phyloP scores from a whole-genome alignment of 2,888 invertebrate species.

The Lochmaea crataegi region DNA sequence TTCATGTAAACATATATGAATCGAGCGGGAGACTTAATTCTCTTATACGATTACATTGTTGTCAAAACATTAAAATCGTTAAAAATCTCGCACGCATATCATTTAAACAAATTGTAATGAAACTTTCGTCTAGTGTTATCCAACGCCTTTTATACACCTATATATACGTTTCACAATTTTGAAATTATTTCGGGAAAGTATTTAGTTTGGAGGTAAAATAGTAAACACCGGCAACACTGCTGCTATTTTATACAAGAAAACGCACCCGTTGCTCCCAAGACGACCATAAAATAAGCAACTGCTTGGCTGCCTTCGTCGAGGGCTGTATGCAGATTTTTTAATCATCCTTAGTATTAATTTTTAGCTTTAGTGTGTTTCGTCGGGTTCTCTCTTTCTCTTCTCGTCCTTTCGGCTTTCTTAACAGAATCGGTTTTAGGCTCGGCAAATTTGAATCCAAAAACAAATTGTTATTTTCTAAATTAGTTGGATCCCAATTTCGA shows the following conservation, averaged over 20 bases:
- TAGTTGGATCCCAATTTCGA: too few relatives aligned
- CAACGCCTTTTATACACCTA: too few relatives aligned
- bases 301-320: conserved; percentile 45
- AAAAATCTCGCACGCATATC: too few relatives aligned
- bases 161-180: too few relatives aligned
- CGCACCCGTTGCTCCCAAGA: conserved; percentile 51
- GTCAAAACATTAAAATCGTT: not conserved
- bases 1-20: conserved; percentile 41
- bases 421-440: conserved; percentile 8
- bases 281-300: conserved; percentile 52
- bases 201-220: not conserved
- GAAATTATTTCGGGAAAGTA: not conserved
- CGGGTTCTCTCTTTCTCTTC: conserved; percentile 29
- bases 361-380: conserved; percentile 48
- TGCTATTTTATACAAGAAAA: conserved; percentile 32
- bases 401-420: conserved; percentile 11
- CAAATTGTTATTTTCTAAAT: not conserved
- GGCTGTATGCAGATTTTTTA: conserved; percentile 57
- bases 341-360: conserved; percentile 58
- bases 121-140: not conserved
- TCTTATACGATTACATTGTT: conserved; percentile 18
- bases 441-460: not conserved
- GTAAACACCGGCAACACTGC: conserved; percentile 22
- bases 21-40: conserved; percentile 29
- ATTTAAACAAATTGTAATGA: not conserved